Base-by-base conservation (phyloP, 2,888 invertebrate genomes). In the Cistogaster globosa region DNA sequence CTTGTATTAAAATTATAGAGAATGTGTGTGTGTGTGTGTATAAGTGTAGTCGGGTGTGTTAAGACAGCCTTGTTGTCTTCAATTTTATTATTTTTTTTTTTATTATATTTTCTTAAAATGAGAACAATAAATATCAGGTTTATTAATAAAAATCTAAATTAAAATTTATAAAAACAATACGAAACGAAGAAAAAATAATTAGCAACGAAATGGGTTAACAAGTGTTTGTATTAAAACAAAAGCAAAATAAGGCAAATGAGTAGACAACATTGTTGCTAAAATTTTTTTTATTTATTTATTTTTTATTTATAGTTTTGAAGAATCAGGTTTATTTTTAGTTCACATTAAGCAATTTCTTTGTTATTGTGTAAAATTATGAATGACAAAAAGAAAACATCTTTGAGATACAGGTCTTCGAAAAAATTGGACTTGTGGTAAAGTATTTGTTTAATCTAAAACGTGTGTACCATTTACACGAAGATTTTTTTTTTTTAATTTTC, bases 81-180 rank as follows among this genome's bases (percentile, higher is more conserved):
- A 45, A 48, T 53, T 62, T 62, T 26, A 51, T 79, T n/a, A n/a
- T n/a, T n/a, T n/a, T n/a, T n/a, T n/a, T n/a, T 18, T 26, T 26
- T 26, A 32, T 32, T 32, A 32, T 32, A 0, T 57, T 48, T 72
- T 16, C 2, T 67, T 57, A 16, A 38, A 72, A 60, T 60, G 42
- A 67, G 32, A 51, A 72, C 79, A 80, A 67, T 65, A 72, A 79
- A 65, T 58, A 67, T 67, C 65, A 80, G 65, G 65, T 72, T 60
- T 65, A 72, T 65, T 42, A 80, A 72, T 57, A 48, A 65, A 65
- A 48, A 14, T 9, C 5, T 18, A 60, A 51, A 45, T 42, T 22
- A 57, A 32, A 60, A 72, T n/a, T 3, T 9, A 16, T 16, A 62
- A 62, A 20, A 71, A 48, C 48, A 48, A 45, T 18, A 58, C n/a